Conservation (phyloP, 1,140 invertebrate species). For the Hetaerina americana region DNA sequence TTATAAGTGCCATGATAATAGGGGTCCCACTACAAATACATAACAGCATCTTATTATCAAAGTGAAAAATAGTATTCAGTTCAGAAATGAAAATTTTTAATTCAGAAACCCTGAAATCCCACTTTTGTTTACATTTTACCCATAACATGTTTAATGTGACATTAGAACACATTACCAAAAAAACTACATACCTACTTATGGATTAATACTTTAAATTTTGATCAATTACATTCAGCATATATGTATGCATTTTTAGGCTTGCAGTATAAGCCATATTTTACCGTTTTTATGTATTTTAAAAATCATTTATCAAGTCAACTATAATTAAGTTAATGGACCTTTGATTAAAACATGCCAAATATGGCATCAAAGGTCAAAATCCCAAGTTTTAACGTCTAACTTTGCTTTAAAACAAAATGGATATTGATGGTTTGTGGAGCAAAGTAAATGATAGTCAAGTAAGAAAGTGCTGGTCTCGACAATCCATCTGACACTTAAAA, state of each 20-base stretch:
- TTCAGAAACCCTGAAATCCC: neutral
- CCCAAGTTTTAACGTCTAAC: no score
- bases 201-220: slow-evolving; percentile 1
- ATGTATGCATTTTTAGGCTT: neutral
- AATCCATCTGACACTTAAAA: no score
- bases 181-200: neutral
- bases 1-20: no score
- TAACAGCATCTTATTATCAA: no score
- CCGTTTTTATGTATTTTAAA: neutral
- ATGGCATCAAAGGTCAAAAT: neutral
- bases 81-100: neutral
- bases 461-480: no score
- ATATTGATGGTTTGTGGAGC: no score
- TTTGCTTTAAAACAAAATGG: neutral
- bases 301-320: neutral
- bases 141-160: neutral
- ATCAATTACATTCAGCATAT: neutral
- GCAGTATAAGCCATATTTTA: neutral
- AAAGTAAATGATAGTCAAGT: no score
- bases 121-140: neutral
- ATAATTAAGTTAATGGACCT: neutral
- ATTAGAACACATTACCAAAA: neutral
- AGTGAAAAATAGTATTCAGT: neutral
- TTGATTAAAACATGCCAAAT: neutral
- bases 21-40: no score